Evolutionary conservation across 2,113 vertebrate genomes (phyloP).

Genomic region (Garra rufa): DNA sequence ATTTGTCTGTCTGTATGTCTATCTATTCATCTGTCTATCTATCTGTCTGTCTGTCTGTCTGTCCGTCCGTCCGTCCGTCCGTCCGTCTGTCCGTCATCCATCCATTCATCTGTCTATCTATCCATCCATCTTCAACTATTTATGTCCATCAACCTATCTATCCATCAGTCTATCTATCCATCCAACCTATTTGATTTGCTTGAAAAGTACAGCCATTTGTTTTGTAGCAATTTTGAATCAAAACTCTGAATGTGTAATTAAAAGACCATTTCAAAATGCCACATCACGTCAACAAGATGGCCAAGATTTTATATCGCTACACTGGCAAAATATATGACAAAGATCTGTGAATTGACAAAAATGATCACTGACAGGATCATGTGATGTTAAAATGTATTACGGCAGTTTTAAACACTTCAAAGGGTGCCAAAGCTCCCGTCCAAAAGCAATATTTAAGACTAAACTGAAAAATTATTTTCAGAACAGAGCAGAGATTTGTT

Average conservation of each 20-base stretch:
- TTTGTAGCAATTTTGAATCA: background rate
- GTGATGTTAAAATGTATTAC: background rate
- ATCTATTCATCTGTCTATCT: background rate
- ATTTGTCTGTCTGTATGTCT: background rate
- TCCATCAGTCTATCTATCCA: background rate
- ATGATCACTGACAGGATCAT: background rate
- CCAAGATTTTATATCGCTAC: background rate
- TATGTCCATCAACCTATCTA: accelerated
- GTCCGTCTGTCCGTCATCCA: accelerated
- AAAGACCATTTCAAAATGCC: background rate
- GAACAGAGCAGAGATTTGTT: background rate
- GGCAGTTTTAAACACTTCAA: background rate
- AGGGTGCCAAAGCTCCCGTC: background rate
- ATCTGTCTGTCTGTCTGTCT: accelerated
- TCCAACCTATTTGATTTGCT: background rate
- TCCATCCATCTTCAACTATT: background rate
- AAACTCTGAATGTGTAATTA: background rate
- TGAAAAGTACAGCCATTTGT: background rate
- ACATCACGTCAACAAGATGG: background rate
- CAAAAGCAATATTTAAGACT: constrained; percentile 13
- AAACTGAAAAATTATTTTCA: background rate
- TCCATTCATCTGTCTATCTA: background rate
- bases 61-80: background rate
- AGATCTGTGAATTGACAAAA: background rate
- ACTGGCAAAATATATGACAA: background rate